Conservation (phyloP, 1,140 invertebrate species). For the Macrotrachela quadricornifera region DNA sequence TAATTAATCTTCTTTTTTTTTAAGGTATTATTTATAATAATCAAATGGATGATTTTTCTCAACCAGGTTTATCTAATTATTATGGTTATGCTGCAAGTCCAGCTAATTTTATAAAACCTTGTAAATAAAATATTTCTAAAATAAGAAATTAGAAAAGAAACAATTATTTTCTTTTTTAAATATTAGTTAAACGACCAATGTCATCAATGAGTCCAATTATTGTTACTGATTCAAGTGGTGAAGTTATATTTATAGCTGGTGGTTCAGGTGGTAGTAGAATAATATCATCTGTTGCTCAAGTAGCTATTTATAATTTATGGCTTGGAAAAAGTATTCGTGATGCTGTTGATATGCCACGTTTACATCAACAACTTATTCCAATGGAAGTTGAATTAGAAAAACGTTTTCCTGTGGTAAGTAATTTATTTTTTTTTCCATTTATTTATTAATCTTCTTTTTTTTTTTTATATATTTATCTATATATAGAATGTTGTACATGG, state of each 20-base stretch:
- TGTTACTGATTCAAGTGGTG: slow-evolving; percentile 42
- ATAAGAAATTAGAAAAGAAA: too few species aligned
- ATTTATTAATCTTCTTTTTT: too few species aligned
- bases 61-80: slow-evolving; percentile 46
- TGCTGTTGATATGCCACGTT: slow-evolving; percentile 58
- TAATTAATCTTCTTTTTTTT: too few species aligned
- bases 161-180: too few species aligned
- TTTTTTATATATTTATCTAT: too few species aligned
- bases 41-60: slow-evolving; percentile 83
- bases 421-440: neutral
- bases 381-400: slow-evolving; percentile 57
- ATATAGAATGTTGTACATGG: too few species aligned
- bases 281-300: slow-evolving; percentile 53
- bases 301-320: slow-evolving; percentile 16
- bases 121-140: slow-evolving; percentile 39
- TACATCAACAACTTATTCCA: slow-evolving; percentile 79
- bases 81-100: slow-evolving; percentile 51
- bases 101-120: slow-evolving; percentile 52
- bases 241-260: slow-evolving; percentile 53
- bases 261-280: slow-evolving; percentile 76
- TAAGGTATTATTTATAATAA: slow-evolving; percentile 59
- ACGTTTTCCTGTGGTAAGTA: slow-evolving; percentile 42
- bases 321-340: slow-evolving; percentile 44
- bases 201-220: slow-evolving; percentile 77
- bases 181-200: slow-evolving; percentile 40